Base-by-base conservation (phyloP, 2,113 vertebrate species). In the Plectropomus leopardus region DNA sequence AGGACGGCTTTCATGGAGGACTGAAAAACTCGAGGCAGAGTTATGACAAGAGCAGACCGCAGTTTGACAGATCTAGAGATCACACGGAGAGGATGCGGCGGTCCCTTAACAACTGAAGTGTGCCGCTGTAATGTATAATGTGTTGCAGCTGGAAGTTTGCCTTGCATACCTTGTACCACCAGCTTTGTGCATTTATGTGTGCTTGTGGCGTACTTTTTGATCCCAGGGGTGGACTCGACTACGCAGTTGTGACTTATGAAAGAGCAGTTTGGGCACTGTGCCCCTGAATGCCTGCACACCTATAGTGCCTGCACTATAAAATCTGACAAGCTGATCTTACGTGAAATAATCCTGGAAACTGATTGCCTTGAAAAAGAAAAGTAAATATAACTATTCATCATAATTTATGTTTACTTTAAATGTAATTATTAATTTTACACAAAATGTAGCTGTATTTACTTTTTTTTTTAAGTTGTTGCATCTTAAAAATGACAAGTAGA, bases 21-120 rank as follows among this genome's bases (percentile, higher is more conserved):
- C 59, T 63, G 77, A 83, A 80, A 88, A 61, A 85, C 54, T 80
- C 68, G 50, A 47, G 69, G 68, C 76, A 68, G 59, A 66, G 73
- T 85, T 78, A 80, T 78, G 85, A 88, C 76, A 83, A 71, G 86
- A 79, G 69, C 66, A 79, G 83, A 78, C 81, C 74, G 2, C 80
- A 72, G 72, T 72, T 64, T 80, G 91, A 85, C 90, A 80, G 82
- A 86, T 88, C 72, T 85, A 72, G 60, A 85, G 88, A 84, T 88
- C 86, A 83, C 85, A 87, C 70, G 24, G 63, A 70, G 85, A 86
- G 81, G 87, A 88, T 79, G 73, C 84, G 11, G 61, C 47, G 16
- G 71, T 83, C 86, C 80, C 87, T 88, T 73, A 86, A 86, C 81
- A 87, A 85, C 86, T 55, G 48, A 65, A 82, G 66, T 78, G 82